phyloP scores from a whole-genome alignment of 1,140 invertebrate species.

The Lepidurus couesii region DNA sequence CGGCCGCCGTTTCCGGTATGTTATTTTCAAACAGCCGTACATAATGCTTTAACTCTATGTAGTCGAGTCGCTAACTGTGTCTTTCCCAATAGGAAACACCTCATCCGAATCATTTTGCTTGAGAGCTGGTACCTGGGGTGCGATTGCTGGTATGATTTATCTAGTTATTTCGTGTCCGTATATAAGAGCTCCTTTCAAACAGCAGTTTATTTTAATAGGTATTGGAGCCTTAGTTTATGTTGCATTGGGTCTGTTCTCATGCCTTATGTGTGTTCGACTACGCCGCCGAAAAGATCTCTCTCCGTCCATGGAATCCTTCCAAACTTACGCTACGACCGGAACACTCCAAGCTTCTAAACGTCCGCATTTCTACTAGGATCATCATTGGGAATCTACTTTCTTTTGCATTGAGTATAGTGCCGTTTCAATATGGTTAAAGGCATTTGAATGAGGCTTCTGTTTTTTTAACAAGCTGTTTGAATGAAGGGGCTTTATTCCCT shows the following conservation, averaged over 20 bases:
- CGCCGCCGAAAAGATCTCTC: slow-evolving; percentile 8
- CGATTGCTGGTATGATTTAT: slow-evolving; percentile 24
- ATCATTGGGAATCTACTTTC: neutral
- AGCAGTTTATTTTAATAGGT: slow-evolving; percentile 24
- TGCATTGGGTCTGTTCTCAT: slow-evolving; percentile 25
- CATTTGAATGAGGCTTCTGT: neutral
- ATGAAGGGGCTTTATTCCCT: neutral
- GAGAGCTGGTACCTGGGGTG: slow-evolving; percentile 26
- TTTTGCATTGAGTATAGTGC: neutral
- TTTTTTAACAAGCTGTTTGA: neutral
- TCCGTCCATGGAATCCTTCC: slow-evolving; percentile 11
- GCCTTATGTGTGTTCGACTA: slow-evolving; percentile 31
- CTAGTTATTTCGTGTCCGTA: neutral
- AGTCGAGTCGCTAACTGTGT: neutral
- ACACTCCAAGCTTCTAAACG: neutral
- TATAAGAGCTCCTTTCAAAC: neutral
- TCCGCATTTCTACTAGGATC: neutral
- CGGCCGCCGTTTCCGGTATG: neutral
- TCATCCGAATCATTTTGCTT: slow-evolving; percentile 29
- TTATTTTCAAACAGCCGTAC: neutral
- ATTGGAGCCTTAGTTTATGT: slow-evolving; percentile 26
- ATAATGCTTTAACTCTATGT: neutral
- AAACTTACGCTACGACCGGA: neutral
- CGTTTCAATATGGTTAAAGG: neutral
- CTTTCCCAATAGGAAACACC: neutral